phyloP scores from a whole-genome alignment of 2,797 vertebrate genomes.

The Xenentodon cancila region DNA sequence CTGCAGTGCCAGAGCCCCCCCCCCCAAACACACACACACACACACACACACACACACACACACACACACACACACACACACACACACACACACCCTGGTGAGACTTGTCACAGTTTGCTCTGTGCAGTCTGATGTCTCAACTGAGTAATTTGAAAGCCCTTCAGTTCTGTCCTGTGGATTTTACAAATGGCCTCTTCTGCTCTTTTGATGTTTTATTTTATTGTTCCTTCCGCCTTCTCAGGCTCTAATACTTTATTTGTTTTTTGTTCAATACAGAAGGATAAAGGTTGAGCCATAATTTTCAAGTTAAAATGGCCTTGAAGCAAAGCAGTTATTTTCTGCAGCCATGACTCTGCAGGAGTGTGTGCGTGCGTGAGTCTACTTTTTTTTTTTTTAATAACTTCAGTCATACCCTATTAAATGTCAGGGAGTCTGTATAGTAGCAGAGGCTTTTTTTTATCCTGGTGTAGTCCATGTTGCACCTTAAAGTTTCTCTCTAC shows the following conservation, averaged over 20 bases:
- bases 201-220: not conserved
- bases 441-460: no score
- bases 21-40: not conserved
- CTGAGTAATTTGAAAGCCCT: constrained; percentile 20
- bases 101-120: constrained; percentile 76
- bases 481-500: no score
- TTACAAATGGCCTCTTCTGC: constrained; percentile 4
- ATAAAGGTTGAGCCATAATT: no score
- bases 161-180: constrained; percentile 34
- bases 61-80: constrained; percentile 9
- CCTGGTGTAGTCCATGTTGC: no score
- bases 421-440: no score
- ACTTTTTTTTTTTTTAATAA: constrained; percentile 8
- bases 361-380: not conserved
- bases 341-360: constrained; percentile 8
- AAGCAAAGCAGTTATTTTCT: constrained; percentile 10
- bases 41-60: not conserved
- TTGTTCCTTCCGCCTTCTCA: not conserved
- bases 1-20: constrained; percentile 27
- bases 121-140: constrained; percentile 53
- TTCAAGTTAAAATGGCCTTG: constrained; percentile 2
- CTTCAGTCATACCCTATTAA: no score
- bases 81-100: constrained; percentile 54
- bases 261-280: no score
- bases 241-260: not conserved